Percentiles rank a stretch among this genome's conserved stretches.
Evolutionary conservation across 2,888 invertebrate genomes (phyloP).

Genomic region (Dryadula phaetusa): DNA sequence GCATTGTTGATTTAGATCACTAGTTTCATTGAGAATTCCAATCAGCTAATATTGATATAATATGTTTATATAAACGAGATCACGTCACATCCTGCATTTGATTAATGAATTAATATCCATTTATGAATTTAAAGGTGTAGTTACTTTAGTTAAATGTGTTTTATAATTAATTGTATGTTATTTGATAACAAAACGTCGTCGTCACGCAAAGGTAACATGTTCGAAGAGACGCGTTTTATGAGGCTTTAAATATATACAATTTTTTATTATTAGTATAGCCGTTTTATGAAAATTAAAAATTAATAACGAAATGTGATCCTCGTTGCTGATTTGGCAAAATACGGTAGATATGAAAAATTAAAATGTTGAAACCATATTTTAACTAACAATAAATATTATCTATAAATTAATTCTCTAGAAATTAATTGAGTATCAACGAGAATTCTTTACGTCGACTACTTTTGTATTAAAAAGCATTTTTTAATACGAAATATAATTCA

Average conservation of each 20-base stretch:
- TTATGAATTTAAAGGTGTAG: background rate
- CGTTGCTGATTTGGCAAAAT: no score
- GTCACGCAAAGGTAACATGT: background rate
- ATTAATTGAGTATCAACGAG: no score
- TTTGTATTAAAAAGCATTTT: background rate
- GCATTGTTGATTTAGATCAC: slow-evolving; percentile 36
- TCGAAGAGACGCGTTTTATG: background rate
- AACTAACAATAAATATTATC: no score
- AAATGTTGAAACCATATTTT: no score
- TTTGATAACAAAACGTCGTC: background rate
- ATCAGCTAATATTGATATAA: slow-evolving; percentile 26
- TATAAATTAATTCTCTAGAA: no score
- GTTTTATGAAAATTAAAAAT: no score
- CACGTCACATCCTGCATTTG: background rate
- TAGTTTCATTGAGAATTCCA: slow-evolving; percentile 24
- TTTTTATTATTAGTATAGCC: no score
- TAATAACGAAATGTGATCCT: no score
- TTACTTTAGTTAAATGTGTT: background rate
- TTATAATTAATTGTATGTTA: background rate
- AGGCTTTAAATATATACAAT: no score
- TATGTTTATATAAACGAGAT: slow-evolving; percentile 7
- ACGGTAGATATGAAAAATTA: no score
- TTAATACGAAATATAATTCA: background rate
- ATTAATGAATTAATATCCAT: background rate
- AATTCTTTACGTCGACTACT: no score